Percentiles rank a stretch among this genome's conserved stretches.
These are phyloP conservation scores for Mamestra configurata DNA, from an alignment of 1,140 invertebrate genomes.

Conservation along the genomic window DNA sequence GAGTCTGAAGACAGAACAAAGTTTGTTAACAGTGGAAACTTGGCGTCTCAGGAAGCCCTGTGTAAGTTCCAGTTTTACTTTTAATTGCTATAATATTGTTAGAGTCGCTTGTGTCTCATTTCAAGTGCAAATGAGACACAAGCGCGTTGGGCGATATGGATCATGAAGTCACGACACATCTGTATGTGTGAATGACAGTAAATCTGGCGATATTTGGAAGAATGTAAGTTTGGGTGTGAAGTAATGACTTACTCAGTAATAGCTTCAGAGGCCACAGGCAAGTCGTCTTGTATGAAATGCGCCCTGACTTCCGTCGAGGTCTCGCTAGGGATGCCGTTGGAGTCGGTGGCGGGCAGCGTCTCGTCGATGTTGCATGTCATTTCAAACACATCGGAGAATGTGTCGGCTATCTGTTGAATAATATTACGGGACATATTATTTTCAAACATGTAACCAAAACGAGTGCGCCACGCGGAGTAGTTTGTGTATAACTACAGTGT, in stretches of 20 bases:
- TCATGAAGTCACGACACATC: too few species aligned
- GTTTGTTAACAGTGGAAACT: background rate
- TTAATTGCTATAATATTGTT: too few species aligned
- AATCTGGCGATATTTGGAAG: too few species aligned
- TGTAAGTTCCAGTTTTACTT: too few species aligned
- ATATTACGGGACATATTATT: background rate
- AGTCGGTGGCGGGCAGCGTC: conserved; percentile 74
- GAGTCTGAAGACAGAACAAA: conserved; percentile 59
- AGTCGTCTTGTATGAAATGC: conserved; percentile 86
- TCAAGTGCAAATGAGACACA: too few species aligned
- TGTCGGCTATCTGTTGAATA: conserved; percentile 76
- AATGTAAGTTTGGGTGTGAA: background rate
- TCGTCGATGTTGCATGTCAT: conserved; percentile 88
- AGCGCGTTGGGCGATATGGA: too few species aligned
- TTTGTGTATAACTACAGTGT: too few species aligned
- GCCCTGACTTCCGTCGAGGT: conserved; percentile 82
- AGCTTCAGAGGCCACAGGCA: conserved; percentile 77
- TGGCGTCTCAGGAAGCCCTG: too few species aligned
- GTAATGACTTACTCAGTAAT: conserved; percentile 76
- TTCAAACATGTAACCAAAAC: too few species aligned
- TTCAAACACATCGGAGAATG: conserved; percentile 78
- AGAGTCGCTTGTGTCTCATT: too few species aligned
- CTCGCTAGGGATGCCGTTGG: conserved; percentile 65
- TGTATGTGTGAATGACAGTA: too few species aligned
- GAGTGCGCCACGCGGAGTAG: too few species aligned